Base-by-base conservation (phyloP, 2,113 vertebrate genomes). In the Lasiurus cinereus region DNA sequence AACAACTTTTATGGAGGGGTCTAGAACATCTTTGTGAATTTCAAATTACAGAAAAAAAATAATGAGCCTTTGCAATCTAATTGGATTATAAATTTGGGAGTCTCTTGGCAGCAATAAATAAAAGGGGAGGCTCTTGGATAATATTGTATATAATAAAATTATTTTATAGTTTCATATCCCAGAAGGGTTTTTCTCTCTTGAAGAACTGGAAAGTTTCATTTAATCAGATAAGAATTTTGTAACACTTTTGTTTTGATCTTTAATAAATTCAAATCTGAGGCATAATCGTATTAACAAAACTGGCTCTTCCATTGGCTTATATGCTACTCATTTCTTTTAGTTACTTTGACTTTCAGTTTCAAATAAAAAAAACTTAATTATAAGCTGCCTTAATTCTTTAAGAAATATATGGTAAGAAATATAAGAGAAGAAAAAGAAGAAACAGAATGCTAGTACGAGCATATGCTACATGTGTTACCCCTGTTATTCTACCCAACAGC, bases 41-140 rank as follows among this genome's bases (percentile, higher is more conserved):
- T 96, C 64, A 92, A 90, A 92, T 84, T 88, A 83, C 15, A 87
- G 29, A 69, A 24, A 54, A 54, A 80, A 83, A 80, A 88, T 33
- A 83, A 48, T 43, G 18, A 85, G 48, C 5, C 15, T 67, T 74
- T 67, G 5, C 64, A 54, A 52, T 86, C 43, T 54, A 82, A 66
- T 62, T 89, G 36, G 33, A 59, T 66, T 59, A 78, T 69, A 87
- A 3, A 92, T 62, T 92, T 95, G 74, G 29, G 29, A 74, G 74
- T 46, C 11, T 73, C 69, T 89, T 21, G 27, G 12, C 33, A 76
- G 5, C 15, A 73, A 73, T 69, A 94, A 79, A 59, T 87, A 64
- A 86, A 91, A 48, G 13, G 27, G 73, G 8, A 36, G 1, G 36
- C 27, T 24, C 31, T 9, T 74, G 33, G 33, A 48, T 94, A 80